Percentiles rank a stretch among this genome's conserved stretches.
phyloP scores from a whole-genome alignment of 2,797 vertebrate genomes.

The Urophycis tenuis region DNA sequence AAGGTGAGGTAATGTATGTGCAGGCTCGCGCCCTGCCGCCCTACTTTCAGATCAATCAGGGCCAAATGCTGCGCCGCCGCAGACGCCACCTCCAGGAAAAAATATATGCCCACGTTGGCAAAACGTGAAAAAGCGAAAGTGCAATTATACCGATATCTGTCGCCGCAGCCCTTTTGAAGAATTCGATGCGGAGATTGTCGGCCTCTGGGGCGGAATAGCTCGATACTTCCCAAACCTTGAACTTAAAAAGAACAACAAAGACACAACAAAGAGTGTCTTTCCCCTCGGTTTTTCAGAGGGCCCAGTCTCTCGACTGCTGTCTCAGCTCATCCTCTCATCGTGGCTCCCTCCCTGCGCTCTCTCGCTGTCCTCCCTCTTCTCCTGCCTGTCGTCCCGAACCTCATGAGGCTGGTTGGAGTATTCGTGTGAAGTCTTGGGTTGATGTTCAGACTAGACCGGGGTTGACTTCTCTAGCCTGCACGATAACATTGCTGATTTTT shows the following conservation, averaged over 20 bases:
- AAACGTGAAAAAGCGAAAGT: slow-evolving; percentile 45
- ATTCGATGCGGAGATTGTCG: slow-evolving; percentile 31
- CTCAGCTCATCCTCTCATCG: not conserved
- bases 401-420: not conserved
- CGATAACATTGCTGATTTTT: not conserved
- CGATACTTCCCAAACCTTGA: slow-evolving; percentile 45
- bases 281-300: not conserved
- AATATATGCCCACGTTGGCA: slow-evolving; percentile 38
- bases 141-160: slow-evolving; percentile 41
- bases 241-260: slow-evolving; percentile 2
- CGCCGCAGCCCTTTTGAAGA: slow-evolving; percentile 40
- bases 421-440: not conserved
- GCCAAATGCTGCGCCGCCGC: slow-evolving; percentile 3
- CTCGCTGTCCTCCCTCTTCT: not conserved
- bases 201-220: slow-evolving; percentile 38
- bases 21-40: slow-evolving; percentile 4
- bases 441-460: not conserved
- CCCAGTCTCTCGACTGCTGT: not conserved
- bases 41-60: slow-evolving; percentile 1
- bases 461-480: not conserved
- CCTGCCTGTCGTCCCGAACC: not conserved
- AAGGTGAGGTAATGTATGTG: no score
- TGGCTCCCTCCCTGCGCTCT: no score
- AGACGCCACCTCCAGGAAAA: slow-evolving; percentile 28
- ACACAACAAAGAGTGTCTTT: not conserved